Evolutionary conservation across 2,113 vertebrate species (phyloP).

Genomic region (Solea solea): DNA sequence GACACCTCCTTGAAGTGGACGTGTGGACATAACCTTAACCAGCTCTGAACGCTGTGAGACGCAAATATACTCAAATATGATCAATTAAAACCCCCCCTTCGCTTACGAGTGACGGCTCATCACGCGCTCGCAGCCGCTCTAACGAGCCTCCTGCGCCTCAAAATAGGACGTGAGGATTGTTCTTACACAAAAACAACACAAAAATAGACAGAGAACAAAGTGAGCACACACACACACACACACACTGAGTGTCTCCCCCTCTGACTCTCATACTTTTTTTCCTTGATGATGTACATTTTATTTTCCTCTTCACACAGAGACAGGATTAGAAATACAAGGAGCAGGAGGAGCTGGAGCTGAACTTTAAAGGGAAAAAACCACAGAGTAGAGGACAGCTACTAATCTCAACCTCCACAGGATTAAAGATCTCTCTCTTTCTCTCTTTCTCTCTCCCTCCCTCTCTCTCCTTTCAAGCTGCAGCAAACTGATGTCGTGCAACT

Average conservation of each 20-base stretch:
- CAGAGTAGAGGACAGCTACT: slow-evolving; percentile 27
- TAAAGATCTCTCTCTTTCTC: slow-evolving; percentile 20
- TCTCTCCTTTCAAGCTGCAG: slow-evolving; percentile 38
- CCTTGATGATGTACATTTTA: slow-evolving; percentile 22
- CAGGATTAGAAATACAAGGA: slow-evolving; percentile 17
- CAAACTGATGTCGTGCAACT: slow-evolving; percentile 53
- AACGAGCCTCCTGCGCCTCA: slow-evolving; percentile 49
- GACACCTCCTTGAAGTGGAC: slow-evolving; percentile 29
- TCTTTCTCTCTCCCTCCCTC: not conserved
- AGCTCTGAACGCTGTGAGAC: not conserved
- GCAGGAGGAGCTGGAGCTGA: slow-evolving; percentile 19
- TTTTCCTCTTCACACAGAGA: not conserved
- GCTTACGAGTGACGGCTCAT: too few relatives aligned
- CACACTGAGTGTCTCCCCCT: not conserved
- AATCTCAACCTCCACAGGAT: slow-evolving; percentile 51
- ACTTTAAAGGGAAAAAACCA: slow-evolving; percentile 47
- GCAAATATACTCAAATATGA: not conserved
- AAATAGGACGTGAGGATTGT: slow-evolving; percentile 78
- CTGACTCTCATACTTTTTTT: not conserved
- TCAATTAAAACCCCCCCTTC: slow-evolving; percentile 3
- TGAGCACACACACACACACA: not conserved
- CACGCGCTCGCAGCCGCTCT: slow-evolving; percentile 51
- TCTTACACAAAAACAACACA: slow-evolving; percentile 74
- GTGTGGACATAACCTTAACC: not conserved
- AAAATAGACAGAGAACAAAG: slow-evolving; percentile 60